Evolutionary conservation across 2,888 invertebrate species (phyloP), one percentile per base, ranked within the genome.

Genomic region (Ptilodon capucinus): DNA sequence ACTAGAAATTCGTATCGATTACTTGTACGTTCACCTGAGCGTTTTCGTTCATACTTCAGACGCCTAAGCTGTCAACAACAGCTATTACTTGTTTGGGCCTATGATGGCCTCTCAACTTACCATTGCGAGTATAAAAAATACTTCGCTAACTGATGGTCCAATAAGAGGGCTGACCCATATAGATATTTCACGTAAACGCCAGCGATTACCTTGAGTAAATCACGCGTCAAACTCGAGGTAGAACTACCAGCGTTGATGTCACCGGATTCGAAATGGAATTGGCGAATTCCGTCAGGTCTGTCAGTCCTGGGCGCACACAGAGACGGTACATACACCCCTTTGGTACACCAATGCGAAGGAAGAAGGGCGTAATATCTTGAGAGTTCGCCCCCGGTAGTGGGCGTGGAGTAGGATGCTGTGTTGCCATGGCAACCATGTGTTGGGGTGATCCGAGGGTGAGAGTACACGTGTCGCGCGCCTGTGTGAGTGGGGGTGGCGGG

Each of bases 371-470:
- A 86, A 86, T 88, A 88, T 86, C 89, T 90, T 85, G 86, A 88
- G 86, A 89, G 86, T 86, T 84, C 85, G 84, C 84, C 87, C 88
- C 88, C 84, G 89, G 87, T 91, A 86, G 92, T 84, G 88, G 91
- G 91, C 85, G 91, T 89, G 90, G 91, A 91, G 87, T 86, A 88
- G 92, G 92, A 90, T 91, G 91, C 92, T 92, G 92, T 91, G 93
- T 93, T 84, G 90, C 91, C 84, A 92, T 92, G 92, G 89, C 90
- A 80, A 93, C 93, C 82, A 79, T 76, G 81, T 85, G 82, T 86
- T 84, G 88, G 88, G 85, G 84, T 74, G 81, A 75, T 67, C 59
- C 86, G 84, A 87, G 88, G 85, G 84, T 74, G 81, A 75, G 67
- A 58, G 74, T 76, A 74, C 77, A 79, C 81, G 81, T 79, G 82